phyloP scores from a whole-genome alignment of 2,888 invertebrate genomes.

The Polydrusus cervinus region DNA sequence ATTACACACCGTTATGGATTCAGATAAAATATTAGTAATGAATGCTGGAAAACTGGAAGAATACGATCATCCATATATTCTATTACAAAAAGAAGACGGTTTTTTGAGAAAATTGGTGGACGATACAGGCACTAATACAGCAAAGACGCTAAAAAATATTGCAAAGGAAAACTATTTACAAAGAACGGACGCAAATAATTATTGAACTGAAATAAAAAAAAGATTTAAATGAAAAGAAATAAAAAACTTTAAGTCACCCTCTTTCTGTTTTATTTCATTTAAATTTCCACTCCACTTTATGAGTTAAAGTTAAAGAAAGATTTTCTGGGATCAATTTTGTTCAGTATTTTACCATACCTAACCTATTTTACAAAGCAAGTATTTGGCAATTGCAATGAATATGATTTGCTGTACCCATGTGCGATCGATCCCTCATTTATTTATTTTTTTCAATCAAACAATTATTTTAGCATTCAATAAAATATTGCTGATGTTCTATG shows the following conservation, averaged over 20 bases:
- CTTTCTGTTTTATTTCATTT: no score
- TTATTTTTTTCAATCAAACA: no score
- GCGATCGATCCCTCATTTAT: no score
- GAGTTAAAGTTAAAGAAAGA: no score
- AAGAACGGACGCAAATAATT: neutral
- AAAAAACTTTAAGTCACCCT: no score
- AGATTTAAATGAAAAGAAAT: no score
- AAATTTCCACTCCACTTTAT: no score
- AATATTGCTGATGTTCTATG: no score
- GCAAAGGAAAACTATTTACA: constrained; percentile 59
- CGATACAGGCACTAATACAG: constrained; percentile 60
- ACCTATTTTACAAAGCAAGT: no score
- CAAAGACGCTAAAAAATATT: constrained; percentile 61
- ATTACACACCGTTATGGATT: constrained; percentile 91
- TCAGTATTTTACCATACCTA: neutral
- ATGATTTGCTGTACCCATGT: no score
- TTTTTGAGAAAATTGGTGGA: constrained; percentile 80
- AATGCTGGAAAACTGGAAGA: constrained; percentile 85
- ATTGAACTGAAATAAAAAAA: constrained; percentile 6
- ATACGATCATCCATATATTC: constrained; percentile 83
- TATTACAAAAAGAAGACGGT: constrained; percentile 77
- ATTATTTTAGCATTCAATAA: no score
- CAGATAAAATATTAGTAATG: constrained; percentile 89
- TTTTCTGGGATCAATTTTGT: constrained; percentile 26
- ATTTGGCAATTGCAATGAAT: no score